A percentile compares a stretch with the other conserved stretches of the same genome.
Conservation (phyloP, 2,797 vertebrate genomes). For the Danio albolineatus region DNA sequence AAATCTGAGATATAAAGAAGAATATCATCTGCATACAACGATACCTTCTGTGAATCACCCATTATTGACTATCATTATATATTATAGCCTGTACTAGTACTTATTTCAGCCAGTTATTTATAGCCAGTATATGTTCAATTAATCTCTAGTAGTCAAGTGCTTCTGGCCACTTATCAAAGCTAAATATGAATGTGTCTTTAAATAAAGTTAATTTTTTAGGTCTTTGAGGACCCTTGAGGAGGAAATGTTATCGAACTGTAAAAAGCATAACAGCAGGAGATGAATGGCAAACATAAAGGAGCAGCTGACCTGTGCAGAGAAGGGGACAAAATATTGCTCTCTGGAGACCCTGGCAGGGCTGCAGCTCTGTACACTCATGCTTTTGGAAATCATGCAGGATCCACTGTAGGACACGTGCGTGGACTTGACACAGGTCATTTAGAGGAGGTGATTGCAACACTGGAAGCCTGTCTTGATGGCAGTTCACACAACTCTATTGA, state of each 20-base stretch:
- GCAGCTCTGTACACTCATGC: slow-evolving; percentile 85
- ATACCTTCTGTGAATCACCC: no score
- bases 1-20: no score
- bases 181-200: not conserved
- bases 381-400: slow-evolving; percentile 83
- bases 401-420: slow-evolving; percentile 77
- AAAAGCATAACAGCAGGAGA: slow-evolving; percentile 27
- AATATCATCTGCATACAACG: no score
- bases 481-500: slow-evolving; percentile 68
- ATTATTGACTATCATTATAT: no score
- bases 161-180: not conserved
- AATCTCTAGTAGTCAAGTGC: not conserved
- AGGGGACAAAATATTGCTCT: slow-evolving; percentile 79
- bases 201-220: not conserved
- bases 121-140: not conserved
- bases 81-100: not conserved
- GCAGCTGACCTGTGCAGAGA: slow-evolving; percentile 78
- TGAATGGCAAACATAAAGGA: slow-evolving; percentile 54
- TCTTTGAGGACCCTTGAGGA: slow-evolving; percentile 19
- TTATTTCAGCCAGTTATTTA: no score
- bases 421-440: slow-evolving; percentile 66
- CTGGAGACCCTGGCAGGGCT: slow-evolving; percentile 74
- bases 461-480: slow-evolving; percentile 85
- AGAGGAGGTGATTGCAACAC: slow-evolving; percentile 70
- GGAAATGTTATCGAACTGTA: slow-evolving; percentile 43